Evolutionary conservation across 2,113 vertebrate genomes (phyloP).

Genomic region (Brachyhypopomus gauderio): DNA sequence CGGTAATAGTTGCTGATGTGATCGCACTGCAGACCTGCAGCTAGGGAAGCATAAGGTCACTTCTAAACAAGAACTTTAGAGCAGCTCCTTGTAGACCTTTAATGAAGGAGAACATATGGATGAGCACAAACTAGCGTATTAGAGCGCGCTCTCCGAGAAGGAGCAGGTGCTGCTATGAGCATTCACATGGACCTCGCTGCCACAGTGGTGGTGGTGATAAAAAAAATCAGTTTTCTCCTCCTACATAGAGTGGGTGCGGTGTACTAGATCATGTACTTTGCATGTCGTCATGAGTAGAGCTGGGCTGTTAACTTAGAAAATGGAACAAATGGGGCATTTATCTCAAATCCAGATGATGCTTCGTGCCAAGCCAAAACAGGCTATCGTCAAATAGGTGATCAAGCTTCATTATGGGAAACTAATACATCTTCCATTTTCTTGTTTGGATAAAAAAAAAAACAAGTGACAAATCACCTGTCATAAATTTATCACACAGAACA

Average conservation of each 20-base stretch:
- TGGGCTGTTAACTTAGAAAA: constrained; percentile 39
- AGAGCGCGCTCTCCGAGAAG: not conserved
- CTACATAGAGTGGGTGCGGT: not conserved
- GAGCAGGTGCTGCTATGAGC: constrained; percentile 1
- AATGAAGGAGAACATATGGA: constrained; percentile 28
- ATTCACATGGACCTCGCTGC: constrained; percentile 14
- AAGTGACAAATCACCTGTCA: constrained; percentile 1
- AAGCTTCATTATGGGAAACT: constrained; percentile 28
- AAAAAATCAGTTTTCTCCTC: not conserved
- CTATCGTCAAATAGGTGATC: constrained; percentile 41
- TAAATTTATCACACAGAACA: constrained; percentile 22
- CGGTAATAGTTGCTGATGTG: constrained; percentile 25
- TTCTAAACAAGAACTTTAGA: constrained; percentile 13
- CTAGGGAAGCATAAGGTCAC: constrained; percentile 26
- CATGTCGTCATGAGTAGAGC: constrained; percentile 16
- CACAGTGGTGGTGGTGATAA: constrained; percentile 6
- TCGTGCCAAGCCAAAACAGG: not conserved
- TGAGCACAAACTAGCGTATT: not conserved
- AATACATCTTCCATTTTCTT: not conserved
- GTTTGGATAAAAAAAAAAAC: not conserved
- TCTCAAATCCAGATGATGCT: not conserved
- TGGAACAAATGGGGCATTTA: constrained; percentile 33
- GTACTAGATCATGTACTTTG: constrained; percentile 3
- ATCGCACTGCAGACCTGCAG: not conserved
- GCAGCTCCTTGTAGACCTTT: constrained; percentile 5